phyloP scores from a whole-genome alignment of 2,888 invertebrate genomes.

The Pollenia labialis region DNA sequence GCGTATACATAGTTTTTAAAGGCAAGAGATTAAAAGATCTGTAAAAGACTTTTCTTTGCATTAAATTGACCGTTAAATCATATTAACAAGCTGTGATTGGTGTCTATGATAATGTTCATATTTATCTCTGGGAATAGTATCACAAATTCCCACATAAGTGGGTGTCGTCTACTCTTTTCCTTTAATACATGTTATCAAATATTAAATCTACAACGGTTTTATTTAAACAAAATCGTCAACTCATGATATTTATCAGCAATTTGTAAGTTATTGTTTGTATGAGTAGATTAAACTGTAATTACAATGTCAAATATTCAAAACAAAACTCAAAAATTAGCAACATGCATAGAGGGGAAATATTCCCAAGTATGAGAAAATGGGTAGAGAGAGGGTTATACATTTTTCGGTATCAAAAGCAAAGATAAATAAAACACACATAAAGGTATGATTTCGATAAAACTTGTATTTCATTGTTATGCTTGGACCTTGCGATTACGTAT shows the following conservation, averaged over 20 bases:
- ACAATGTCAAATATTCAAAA: conserved; percentile 56
- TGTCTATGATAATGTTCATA: too few relatives aligned
- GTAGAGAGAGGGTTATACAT: neutral
- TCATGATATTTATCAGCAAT: conserved; percentile 61
- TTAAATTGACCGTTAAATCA: conserved; percentile 6
- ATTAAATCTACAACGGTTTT: neutral
- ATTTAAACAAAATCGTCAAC: neutral
- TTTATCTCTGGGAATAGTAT: too few relatives aligned
- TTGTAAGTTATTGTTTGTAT: conserved; percentile 42
- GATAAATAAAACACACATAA: too few relatives aligned
- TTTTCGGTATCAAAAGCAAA: too few relatives aligned
- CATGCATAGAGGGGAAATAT: neutral
- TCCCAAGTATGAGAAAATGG: conserved; percentile 2
- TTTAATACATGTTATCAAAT: neutral
- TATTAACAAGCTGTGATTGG: neutral
- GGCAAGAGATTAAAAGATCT: neutral
- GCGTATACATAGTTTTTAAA: neutral
- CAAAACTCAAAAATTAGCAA: conserved; percentile 47
- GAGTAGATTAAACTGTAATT: conserved; percentile 59
- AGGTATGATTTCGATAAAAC: too few relatives aligned
- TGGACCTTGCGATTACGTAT: too few relatives aligned
- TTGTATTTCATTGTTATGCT: too few relatives aligned
- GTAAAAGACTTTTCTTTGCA: neutral
- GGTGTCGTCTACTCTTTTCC: neutral
- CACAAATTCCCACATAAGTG: neutral